These are phyloP conservation scores for Thereva unica DNA, from an alignment of 2,888 invertebrate genomes.

Conservation along the genomic window DNA sequence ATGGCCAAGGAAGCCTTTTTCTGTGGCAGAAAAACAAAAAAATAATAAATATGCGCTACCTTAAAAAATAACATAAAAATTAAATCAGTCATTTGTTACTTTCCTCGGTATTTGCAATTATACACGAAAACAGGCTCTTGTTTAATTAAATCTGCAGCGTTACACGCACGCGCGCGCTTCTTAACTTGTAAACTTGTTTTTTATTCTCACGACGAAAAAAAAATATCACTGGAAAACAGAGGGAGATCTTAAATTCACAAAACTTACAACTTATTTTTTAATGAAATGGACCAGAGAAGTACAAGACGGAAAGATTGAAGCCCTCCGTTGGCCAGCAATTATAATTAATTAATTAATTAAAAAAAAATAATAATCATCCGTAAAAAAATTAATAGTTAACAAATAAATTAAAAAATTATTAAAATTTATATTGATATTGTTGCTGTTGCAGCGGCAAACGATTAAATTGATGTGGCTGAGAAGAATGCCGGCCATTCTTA, in stretches of 20 bases:
- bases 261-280: constrained; percentile 14
- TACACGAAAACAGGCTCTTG: constrained; percentile 10
- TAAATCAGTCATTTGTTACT: constrained; percentile 31
- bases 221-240: constrained; percentile 35
- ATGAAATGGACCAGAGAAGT: constrained; percentile 30
- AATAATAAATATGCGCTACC: constrained; percentile 24
- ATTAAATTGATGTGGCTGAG: constrained; percentile 9
- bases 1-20: constrained; percentile 20
- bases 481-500: constrained; percentile 41
- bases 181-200: background rate
- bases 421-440: constrained; percentile 33
- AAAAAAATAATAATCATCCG: constrained; percentile 12
- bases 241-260: constrained; percentile 31
- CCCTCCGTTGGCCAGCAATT: constrained; percentile 31
- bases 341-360: constrained; percentile 1
- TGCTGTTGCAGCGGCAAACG: constrained; percentile 36
- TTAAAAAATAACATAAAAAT: constrained; percentile 32
- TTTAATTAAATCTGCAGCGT: constrained; percentile 11
- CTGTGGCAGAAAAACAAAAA: constrained; percentile 6
- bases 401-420: constrained; percentile 27
- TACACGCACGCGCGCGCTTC: constrained; percentile 14
- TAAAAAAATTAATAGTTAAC: constrained; percentile 27
- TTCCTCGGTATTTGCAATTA: constrained; percentile 25
- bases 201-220: background rate
- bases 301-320: constrained; percentile 28